Evolutionary conservation across 2,113 vertebrate genomes (phyloP).

Genomic region (Tachysurus fulvidraco): DNA sequence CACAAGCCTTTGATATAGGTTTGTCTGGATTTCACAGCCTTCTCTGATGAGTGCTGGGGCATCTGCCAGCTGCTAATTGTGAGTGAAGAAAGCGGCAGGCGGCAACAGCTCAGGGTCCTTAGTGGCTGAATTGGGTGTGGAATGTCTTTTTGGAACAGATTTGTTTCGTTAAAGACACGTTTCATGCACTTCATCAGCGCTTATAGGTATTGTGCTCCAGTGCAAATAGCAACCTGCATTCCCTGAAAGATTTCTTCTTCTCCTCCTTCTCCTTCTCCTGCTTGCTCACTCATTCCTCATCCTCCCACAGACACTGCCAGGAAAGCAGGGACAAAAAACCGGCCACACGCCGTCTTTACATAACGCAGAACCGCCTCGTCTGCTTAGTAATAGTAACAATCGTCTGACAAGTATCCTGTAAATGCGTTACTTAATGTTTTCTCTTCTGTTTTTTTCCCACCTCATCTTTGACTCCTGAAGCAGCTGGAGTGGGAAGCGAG

Average conservation of each 20-base stretch:
- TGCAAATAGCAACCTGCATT: neutral
- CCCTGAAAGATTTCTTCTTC: neutral
- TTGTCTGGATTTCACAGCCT: constrained; percentile 29
- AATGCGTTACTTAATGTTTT: neutral
- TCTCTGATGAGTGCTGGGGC: constrained; percentile 10
- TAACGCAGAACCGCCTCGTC: constrained; percentile 1
- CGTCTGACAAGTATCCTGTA: neutral
- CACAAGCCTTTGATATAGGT: constrained; percentile 35
- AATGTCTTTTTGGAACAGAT: neutral
- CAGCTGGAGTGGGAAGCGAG: neutral
- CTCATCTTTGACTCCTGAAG: neutral
- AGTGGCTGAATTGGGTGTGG: neutral
- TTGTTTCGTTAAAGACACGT: constrained; percentile 19
- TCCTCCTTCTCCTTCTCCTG: constrained; percentile 4
- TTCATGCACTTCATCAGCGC: neutral
- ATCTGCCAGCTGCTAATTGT: constrained; percentile 18
- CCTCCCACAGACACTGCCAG: neutral
- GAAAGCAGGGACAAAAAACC: neutral
- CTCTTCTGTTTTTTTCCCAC: neutral
- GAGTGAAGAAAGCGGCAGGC: constrained; percentile 20
- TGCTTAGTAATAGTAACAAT: neutral
- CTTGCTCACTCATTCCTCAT: neutral
- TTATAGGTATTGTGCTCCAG: constrained; percentile 16
- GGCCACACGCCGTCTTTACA: neutral
- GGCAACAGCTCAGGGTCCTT: neutral